Base-by-base conservation (phyloP, 1,140 invertebrate species). In the Bombus superbus region DNA sequence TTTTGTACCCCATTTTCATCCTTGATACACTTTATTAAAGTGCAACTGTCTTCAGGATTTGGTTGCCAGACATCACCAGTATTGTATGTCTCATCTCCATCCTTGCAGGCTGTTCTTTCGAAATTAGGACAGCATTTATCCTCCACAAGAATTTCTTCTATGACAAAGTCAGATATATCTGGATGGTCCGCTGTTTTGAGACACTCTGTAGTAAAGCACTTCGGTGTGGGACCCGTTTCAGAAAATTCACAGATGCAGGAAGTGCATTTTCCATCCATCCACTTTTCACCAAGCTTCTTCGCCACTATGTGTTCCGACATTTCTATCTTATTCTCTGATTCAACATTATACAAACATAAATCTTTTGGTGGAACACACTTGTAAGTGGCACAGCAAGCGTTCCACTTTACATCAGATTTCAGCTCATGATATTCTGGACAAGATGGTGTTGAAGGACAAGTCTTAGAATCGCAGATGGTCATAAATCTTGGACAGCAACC, bases 181-280 rank as follows among this genome's bases (percentile, higher is more conserved):
- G 94, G 94, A 86, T 95, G 93, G 13, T 91, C 69, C 1, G 93
- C 42, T 28, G 92, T 68, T 40, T 88, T 85, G 10, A 95, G 86
- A 89, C 96, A 97, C 76, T 96, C 89, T 22, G 92, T 94, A 1
- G 91, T 91, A 18, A 92, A 74, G 90, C 96, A 96, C 59, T 79
- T 88, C 53, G 83, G 53, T 86, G 91, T 90, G 25, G 91, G 86
- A 6, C 88, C 89, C n/a, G 88, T 89, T 47, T 92, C 79, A 1
- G 89, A 84, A 59, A 91, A 72, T 78, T 94, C 93, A 91, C 97
- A 97, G 35, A 94, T 92, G 90, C 97, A 97, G 8, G 94, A 94
- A 28, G 96, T 96, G 86, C 97, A 98, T 6, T 96, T 96, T 2
- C 97, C 97, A 90, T 97, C 97, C 85, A 95, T 88, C 97, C 97